Percentiles rank a stretch among this genome's conserved stretches.
Evolutionary conservation across 2,888 invertebrate species (phyloP).

Genomic region (Syritta pipiens): DNA sequence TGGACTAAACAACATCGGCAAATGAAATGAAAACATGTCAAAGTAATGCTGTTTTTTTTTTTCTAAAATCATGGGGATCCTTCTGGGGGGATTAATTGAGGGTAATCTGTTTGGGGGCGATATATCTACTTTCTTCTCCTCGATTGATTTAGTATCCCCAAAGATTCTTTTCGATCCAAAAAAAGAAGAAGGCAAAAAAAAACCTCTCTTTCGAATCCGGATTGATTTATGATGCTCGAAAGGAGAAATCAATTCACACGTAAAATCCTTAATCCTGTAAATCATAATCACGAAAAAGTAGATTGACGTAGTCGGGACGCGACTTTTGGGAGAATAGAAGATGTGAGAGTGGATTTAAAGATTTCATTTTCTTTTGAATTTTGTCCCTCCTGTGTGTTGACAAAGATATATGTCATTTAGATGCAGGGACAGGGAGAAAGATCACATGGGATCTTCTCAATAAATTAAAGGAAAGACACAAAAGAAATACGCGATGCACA

Average conservation of each 20-base stretch:
- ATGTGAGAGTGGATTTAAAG: slow-evolving; percentile 32
- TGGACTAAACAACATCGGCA: too few species aligned
- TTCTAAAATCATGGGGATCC: not conserved
- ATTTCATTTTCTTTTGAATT: slow-evolving; percentile 36
- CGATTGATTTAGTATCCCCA: slow-evolving; percentile 36
- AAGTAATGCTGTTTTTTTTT: not conserved
- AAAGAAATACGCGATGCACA: slow-evolving; percentile 7
- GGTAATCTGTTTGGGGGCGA: slow-evolving; percentile 52
- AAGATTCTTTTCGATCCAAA: not conserved
- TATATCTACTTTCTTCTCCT: not conserved
- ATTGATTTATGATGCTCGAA: slow-evolving; percentile 48
- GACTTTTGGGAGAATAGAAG: too few species aligned
- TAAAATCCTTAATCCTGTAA: slow-evolving; percentile 67
- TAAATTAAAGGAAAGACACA: slow-evolving; percentile 58
- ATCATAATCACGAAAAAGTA: slow-evolving; percentile 61
- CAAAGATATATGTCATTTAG: slow-evolving; percentile 58
- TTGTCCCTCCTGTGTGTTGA: slow-evolving; percentile 64
- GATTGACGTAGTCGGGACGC: slow-evolving; percentile 48
- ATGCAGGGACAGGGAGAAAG: slow-evolving; percentile 13
- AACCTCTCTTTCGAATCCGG: slow-evolving; percentile 17
- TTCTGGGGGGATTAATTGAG: slow-evolving; percentile 48
- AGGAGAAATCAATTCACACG: slow-evolving; percentile 56
- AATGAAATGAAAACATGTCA: not conserved
- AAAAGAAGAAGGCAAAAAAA: not conserved
- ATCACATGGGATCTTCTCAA: slow-evolving; percentile 37